Evolutionary conservation across 2,888 invertebrate genomes (phyloP).

Genomic region (Chloroclystis v-ata): DNA sequence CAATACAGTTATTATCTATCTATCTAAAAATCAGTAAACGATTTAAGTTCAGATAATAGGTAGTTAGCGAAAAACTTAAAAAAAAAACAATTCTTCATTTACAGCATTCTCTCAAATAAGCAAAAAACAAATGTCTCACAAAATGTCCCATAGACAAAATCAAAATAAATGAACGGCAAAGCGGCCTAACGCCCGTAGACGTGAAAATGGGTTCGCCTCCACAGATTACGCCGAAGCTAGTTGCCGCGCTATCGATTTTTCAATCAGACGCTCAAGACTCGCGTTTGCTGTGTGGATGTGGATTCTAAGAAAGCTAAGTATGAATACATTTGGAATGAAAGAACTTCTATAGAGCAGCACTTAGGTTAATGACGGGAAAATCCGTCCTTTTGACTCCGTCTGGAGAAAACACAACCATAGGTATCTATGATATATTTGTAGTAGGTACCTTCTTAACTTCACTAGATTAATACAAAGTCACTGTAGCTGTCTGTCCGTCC

Average conservation of each 20-base stretch:
- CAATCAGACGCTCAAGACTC: constrained; percentile 45
- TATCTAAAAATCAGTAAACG: too few relatives aligned
- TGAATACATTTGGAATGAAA: constrained; percentile 19
- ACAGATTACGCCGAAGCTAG: constrained; percentile 16
- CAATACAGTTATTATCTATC: too few relatives aligned
- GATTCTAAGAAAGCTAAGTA: constrained; percentile 20
- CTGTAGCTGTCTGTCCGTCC: too few relatives aligned
- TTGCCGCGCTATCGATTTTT: constrained; percentile 58
- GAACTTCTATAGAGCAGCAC: constrained; percentile 14
- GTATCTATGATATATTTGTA: too few relatives aligned
- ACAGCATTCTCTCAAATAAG: too few relatives aligned
- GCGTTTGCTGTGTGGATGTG: constrained; percentile 19
- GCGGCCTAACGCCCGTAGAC: constrained; percentile 30
- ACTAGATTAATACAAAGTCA: too few relatives aligned
- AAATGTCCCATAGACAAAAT: constrained; percentile 2
- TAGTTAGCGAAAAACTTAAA: too few relatives aligned
- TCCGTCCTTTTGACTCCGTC: constrained; percentile 12
- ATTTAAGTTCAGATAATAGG: too few relatives aligned
- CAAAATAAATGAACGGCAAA: constrained; percentile 16
- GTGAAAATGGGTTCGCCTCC: constrained; percentile 26
- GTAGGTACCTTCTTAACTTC: too few relatives aligned
- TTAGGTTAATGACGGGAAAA: constrained; percentile 20
- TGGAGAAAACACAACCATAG: constrained; percentile 2
- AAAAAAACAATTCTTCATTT: too few relatives aligned
- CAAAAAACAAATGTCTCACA: too few relatives aligned